Evolutionary conservation across 2,888 invertebrate species (phyloP).

Genomic region (Lampropteryx suffumata): DNA sequence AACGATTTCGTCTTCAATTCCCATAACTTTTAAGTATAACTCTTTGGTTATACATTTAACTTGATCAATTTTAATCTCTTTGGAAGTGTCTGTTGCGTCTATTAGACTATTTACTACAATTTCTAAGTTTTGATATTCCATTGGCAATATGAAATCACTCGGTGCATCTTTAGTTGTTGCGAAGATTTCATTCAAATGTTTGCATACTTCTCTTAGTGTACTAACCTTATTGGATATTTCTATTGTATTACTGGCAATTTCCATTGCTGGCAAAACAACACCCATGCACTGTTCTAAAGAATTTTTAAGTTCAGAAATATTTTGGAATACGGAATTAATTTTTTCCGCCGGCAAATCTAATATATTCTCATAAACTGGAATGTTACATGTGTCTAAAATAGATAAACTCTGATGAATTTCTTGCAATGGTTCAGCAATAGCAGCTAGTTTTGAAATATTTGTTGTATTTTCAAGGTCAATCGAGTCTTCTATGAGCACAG

Average conservation of each 20-base stretch:
- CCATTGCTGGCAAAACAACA: conserved; percentile 57
- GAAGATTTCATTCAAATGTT: conserved; percentile 54
- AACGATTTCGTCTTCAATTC: conserved; percentile 62
- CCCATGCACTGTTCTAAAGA: conserved; percentile 60
- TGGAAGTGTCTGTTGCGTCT: conserved; percentile 52
- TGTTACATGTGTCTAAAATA: conserved; percentile 61
- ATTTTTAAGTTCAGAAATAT: conserved; percentile 58
- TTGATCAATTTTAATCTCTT: conserved; percentile 55
- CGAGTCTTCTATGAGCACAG: conserved; percentile 59
- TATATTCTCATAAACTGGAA: conserved; percentile 68
- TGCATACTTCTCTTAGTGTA: conserved; percentile 54
- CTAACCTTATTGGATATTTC: conserved; percentile 63
- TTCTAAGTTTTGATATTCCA: conserved; percentile 46
- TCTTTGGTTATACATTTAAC: conserved; percentile 60
- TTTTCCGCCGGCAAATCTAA: conserved; percentile 61
- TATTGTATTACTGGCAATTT: conserved; percentile 56
- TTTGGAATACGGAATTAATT: conserved; percentile 59
- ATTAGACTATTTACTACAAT: conserved; percentile 51
- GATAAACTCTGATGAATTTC: conserved; percentile 64
- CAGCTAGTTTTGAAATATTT: conserved; percentile 53
- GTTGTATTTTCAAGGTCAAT: conserved; percentile 46
- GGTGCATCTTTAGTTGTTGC: conserved; percentile 39
- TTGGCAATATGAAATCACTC: conserved; percentile 10
- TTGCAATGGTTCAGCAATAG: conserved; percentile 67
- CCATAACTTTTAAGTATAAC: conserved; percentile 55